These are phyloP conservation scores for Oreochromis spilurus DNA, from an alignment of 2,113 vertebrate genomes.

Conservation along the genomic window DNA sequence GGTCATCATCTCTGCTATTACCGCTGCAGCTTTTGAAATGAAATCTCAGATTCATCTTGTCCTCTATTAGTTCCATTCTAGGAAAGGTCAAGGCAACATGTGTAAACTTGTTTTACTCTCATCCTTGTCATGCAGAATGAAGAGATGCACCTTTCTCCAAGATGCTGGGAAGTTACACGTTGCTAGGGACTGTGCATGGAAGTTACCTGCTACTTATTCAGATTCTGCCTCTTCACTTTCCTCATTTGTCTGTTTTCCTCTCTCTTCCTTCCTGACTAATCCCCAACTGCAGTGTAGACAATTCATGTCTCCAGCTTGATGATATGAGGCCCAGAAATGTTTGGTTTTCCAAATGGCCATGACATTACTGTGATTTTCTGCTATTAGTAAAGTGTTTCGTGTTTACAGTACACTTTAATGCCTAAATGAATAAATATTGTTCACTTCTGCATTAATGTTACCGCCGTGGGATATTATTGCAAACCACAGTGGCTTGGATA, in stretches of 20 bases:
- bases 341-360: neutral
- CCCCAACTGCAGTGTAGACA: neutral
- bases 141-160: conserved; percentile 17
- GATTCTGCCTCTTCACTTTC: neutral
- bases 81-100: conserved; percentile 28
- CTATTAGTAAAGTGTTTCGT: conserved; percentile 18
- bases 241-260: neutral
- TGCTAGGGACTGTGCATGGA: neutral
- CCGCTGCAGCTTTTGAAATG: conserved; percentile 24
- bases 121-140: neutral
- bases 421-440: conserved; percentile 19
- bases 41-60: conserved; percentile 11
- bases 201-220: neutral
- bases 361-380: conserved; percentile 6
- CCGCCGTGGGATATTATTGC: neutral
- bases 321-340: neutral
- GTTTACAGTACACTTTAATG: conserved; percentile 13
- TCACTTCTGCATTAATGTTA: neutral
- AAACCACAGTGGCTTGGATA: neutral
- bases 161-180: neutral
- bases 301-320: neutral
- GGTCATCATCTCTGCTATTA: conserved; percentile 27
- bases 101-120: conserved; percentile 22
- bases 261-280: neutral
- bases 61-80: conserved; percentile 18